phyloP scores from a whole-genome alignment of 2,797 vertebrate genomes.

The Falco novaeseelandiae region DNA sequence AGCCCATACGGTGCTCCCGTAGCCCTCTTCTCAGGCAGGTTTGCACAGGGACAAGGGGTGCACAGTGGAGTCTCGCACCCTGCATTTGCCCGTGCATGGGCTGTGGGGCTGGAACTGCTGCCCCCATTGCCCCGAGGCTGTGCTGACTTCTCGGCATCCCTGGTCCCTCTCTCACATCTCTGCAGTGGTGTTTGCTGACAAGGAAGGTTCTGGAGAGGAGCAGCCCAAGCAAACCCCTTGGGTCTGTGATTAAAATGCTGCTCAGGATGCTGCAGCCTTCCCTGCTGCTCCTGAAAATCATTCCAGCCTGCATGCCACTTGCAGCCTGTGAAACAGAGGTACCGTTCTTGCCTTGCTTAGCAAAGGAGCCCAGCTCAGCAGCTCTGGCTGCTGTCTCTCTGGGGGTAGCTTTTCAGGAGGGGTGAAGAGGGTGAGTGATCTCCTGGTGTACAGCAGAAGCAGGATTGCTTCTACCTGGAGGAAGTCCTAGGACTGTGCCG shows the following conservation, averaged over 20 bases:
- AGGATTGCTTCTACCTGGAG: background rate
- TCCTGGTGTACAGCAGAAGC: background rate
- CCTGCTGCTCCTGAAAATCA: background rate
- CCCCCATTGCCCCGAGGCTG: rapidly evolving
- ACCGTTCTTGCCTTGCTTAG: rapidly evolving
- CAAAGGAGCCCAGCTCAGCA: background rate
- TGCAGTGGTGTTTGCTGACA: background rate
- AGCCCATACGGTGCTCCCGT: background rate
- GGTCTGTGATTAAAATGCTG: background rate
- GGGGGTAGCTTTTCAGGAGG: background rate
- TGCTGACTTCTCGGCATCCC: rapidly evolving
- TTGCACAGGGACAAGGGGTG: background rate
- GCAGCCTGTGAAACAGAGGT: background rate
- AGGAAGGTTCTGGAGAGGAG: background rate
- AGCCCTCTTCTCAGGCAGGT: rapidly evolving
- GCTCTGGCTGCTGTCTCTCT: background rate
- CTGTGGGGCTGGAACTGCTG: background rate
- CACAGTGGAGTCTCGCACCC: rapidly evolving
- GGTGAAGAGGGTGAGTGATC: background rate
- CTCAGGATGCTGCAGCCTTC: background rate
- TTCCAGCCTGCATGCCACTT: background rate
- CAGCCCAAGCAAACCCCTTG: background rate
- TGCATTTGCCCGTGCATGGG: rapidly evolving
- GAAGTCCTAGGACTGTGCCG: background rate
- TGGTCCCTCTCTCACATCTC: rapidly evolving